Conservation (phyloP, 2,113 vertebrate genomes). For the Scatophagus argus region DNA sequence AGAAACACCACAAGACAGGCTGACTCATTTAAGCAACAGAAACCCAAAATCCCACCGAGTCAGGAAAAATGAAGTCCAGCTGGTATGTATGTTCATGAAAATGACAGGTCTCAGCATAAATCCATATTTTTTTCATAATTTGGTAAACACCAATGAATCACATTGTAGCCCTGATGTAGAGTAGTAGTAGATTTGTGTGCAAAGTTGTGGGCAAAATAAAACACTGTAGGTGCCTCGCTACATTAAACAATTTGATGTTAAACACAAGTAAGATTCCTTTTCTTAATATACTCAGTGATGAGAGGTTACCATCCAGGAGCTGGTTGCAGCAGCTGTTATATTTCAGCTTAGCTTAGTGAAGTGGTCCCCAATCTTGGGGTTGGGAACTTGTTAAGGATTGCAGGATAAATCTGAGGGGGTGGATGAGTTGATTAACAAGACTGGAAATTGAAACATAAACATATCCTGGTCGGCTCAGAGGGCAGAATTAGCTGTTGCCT, state of each 20-base stretch:
- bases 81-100: not conserved
- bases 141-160: slow-evolving; percentile 5
- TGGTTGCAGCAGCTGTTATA: not conserved
- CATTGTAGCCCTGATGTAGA: not conserved
- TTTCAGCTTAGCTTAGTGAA: not conserved
- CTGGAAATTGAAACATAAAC: no score
- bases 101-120: not conserved
- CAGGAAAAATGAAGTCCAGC: slow-evolving; percentile 17
- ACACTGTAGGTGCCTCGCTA: not conserved
- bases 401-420: not conserved
- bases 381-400: no score
- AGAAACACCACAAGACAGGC: slow-evolving; percentile 39
- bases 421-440: not conserved
- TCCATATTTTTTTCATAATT: not conserved
- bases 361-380: not conserved
- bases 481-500: no score
- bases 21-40: slow-evolving; percentile 45
- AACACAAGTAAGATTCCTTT: not conserved
- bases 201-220: not conserved
- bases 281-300: not conserved
- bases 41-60: slow-evolving; percentile 38
- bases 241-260: not conserved
- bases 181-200: not conserved
- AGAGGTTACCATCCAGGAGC: not conserved
- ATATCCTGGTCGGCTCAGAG: not conserved